Base-by-base conservation (phyloP, 2,888 invertebrate genomes). In the Drosophila rubida region DNA sequence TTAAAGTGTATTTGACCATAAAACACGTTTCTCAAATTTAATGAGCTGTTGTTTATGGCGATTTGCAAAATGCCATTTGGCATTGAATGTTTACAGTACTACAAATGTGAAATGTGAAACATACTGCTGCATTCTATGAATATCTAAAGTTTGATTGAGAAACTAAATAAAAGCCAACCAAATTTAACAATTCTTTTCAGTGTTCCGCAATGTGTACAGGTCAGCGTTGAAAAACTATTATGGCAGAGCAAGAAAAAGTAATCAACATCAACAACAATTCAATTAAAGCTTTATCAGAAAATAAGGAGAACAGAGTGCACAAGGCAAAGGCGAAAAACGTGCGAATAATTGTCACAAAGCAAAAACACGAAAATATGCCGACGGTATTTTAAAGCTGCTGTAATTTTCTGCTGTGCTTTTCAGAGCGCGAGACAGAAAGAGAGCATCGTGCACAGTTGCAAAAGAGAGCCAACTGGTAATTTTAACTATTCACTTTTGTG, bases 231-330 rank as follows among this genome's bases (percentile, higher is more conserved):
- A 30, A 60, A 72, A 58, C 19, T 19, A 19, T 19, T 61, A n/a
- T n/a, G n/a, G n/a, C n/a, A 65, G 64, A 64, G 63, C 51, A 59
- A 19, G 19, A 19, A 63, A 63, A 57, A 63, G 51, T 74, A 78
- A 74, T 68, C 69, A 63, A 37, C 71, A 61, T 41, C 71, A 71
- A 78, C 51, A 69, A 68, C 76, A 79, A 75, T 80, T 80, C 62
- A 76, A 83, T 83, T 80, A 70, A 79, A 63, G 65, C 67, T 14
- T 22, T 4, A 5, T 2, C 51, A 41, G n/a, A 50, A 67, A 67
- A 51, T 13, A 37, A 35, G 9, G 4, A 30, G 35, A 37, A 37
- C 13, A 37, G 13, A 63, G 61, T 19, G 45, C 42, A 57, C 35
- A 51, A 49, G n/a, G 48, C 41, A 22, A 1, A 55, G 13, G 37